Evolutionary conservation across 2,797 vertebrate genomes (phyloP), one percentile per base, ranked within the genome.

Genomic region (Gambelia wislizenii): DNA sequence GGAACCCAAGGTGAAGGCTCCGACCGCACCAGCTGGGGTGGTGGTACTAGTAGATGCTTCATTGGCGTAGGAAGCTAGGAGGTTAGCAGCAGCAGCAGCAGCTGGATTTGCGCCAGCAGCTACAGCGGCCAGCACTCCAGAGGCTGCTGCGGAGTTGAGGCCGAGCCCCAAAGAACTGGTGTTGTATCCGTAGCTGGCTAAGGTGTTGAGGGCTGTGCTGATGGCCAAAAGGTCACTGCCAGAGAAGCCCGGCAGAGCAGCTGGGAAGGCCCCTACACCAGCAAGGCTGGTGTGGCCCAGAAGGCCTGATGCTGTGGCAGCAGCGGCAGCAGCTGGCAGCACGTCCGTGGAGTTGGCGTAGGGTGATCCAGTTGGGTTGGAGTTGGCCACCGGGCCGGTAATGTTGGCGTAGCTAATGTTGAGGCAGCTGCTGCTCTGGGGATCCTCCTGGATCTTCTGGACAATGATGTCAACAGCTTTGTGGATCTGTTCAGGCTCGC

Each of bases 371-470:
- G 98, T 99, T 91, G 98, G 98, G 96, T 99, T 99, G 96, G 98
- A 99, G 97, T 99, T 99, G 95, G 98, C 98, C 92, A 99, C 98
- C 0, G 98, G 98, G 91, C 98, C 98, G 0, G 98, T 98, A 94
- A 99, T 98, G 94, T 99, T 99, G 97, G 98, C 98, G 90, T 99
- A 99, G 96, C 98, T 98, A 95, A 99, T 99, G 97, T 99, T 99
- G 95, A 99, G 98, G 95, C 98, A 98, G 96, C 98, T 98, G 96
- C 98, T 98, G 97, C 98, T 99, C 97, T 99, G 98, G 25, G 98
- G 98, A 93, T 99, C 98, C 96, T 99, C 98, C 97, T 98, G 98
- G 95, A 99, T 98, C 97, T 99, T 99, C 97, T 99, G 98, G 25
- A 99, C 98, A 91, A 99, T 99, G 97, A 98, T 98, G 94, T 98